Base-by-base conservation (phyloP, 2,888 invertebrate species). In the Leptinotarsa peninsularis region DNA sequence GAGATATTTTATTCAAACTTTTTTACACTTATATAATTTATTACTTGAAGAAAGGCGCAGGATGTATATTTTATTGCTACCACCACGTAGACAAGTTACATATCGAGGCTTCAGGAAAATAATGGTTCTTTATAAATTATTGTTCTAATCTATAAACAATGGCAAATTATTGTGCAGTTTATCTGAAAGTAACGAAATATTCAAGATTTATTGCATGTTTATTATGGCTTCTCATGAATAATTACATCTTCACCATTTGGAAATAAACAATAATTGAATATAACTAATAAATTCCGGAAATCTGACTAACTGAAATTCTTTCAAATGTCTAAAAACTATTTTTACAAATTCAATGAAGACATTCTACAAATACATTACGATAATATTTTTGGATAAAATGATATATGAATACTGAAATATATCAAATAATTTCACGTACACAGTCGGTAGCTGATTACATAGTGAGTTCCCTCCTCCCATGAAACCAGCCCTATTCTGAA, bases 61-160 rank as follows among this genome's bases (percentile, higher is more conserved):
- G 76, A 78, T 78, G 76, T 76, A 75, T 78, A 78, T 75, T 78
- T 78, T 76, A 78, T 78, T 73, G 33, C 70, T 70, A 71, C 74
- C 71, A 76, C 67, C 60, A 69, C 52, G 68, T 66, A 60, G 74
- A 76, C 78, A 73, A 73, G 66, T 58, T 74, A 74, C 72, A 67
- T 72, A 76, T 74, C 69, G 72, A 63, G 74, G 70, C 74, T 78
- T 76, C 43, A 74, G 71, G 76, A 71, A 72, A 74, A 72, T 74
- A 71, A 76, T 74, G 60, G 69, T 60, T 58, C 70, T 67, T 23
- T 56, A 78, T 78, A 76, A 78, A 76, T 78, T 72, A 74, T 71
- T 69, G 73, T 58, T 54, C 27, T 72, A 67, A 66, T 49, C 10
- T 72, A 72, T 78, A 78, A 76, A 76, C 74, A 76, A 43, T n/a